These are phyloP conservation scores for Perca fluviatilis DNA, from an alignment of 2,113 vertebrate species.

Conservation along the genomic window DNA sequence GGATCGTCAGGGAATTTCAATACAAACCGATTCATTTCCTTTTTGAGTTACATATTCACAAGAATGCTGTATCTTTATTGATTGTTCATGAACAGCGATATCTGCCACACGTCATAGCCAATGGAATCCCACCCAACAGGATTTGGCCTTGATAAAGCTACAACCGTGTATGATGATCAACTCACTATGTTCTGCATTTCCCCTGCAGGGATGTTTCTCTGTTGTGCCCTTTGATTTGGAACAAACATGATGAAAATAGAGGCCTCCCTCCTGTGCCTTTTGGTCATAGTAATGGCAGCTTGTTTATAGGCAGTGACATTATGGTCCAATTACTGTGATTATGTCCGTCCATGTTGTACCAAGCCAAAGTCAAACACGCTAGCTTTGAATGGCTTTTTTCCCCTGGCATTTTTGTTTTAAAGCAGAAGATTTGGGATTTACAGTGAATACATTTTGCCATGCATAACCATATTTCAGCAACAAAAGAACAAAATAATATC, in stretches of 20 bases:
- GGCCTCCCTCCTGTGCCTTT: slow-evolving; percentile 48
- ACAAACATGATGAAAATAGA: slow-evolving; percentile 68
- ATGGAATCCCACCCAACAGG: slow-evolving; percentile 44
- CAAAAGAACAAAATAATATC: slow-evolving; percentile 34
- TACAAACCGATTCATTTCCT: neutral
- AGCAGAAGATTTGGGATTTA: slow-evolving; percentile 19
- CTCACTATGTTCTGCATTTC: slow-evolving; percentile 46
- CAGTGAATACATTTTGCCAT: neutral
- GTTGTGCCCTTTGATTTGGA: slow-evolving; percentile 70
- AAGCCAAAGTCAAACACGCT: slow-evolving; percentile 33
- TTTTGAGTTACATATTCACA: slow-evolving; percentile 17
- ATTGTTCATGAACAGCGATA: slow-evolving; percentile 33
- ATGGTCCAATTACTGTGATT: slow-evolving; percentile 77
- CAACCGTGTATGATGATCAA: slow-evolving; percentile 63
- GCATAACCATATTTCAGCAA: neutral
- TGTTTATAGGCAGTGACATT: slow-evolving; percentile 60
- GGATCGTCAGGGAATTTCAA: neutral
- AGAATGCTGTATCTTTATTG: slow-evolving; percentile 16
- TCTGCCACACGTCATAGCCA: slow-evolving; percentile 50
- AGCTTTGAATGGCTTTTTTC: slow-evolving; percentile 1
- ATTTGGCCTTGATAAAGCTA: slow-evolving; percentile 63
- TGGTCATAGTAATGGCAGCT: slow-evolving; percentile 51
- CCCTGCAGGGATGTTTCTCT: slow-evolving; percentile 62
- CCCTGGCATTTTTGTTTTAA: slow-evolving; percentile 21
- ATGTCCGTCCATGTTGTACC: slow-evolving; percentile 49